Conservation (phyloP, 2,113 vertebrate species). For the Callithrix jacchus region DNA sequence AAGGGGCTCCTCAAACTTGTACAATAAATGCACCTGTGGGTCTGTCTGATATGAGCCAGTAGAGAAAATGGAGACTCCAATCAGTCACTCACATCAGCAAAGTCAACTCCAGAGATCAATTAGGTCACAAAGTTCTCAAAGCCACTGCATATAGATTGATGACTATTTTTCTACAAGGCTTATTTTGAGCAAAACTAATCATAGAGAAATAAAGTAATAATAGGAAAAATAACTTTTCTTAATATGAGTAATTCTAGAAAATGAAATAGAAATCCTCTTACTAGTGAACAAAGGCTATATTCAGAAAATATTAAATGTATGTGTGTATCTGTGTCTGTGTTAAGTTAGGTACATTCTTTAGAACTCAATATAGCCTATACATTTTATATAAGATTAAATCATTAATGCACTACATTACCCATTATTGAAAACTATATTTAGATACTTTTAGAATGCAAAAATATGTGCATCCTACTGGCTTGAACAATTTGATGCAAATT, state of each 20-base stretch:
- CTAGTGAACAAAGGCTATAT: background rate
- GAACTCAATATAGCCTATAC: background rate
- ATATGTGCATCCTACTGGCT: background rate
- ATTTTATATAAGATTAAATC: background rate
- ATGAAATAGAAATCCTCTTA: background rate
- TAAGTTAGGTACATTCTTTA: background rate
- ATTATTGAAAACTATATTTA: slow-evolving; percentile 22
- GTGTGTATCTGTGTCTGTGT: background rate
- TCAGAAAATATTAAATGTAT: background rate
- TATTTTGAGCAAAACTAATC: background rate
- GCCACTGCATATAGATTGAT: no score
- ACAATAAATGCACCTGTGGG: background rate
- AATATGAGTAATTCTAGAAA: background rate
- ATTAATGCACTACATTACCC: background rate
- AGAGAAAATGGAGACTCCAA: background rate
- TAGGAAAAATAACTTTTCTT: background rate
- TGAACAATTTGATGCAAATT: slow-evolving; percentile 62
- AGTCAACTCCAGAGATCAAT: background rate
- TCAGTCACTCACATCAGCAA: background rate
- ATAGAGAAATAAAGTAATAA: background rate
- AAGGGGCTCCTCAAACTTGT: background rate
- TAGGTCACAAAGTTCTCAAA: background rate
- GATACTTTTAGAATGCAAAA: slow-evolving; percentile 36
- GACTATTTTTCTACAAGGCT: background rate
- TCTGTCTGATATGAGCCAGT: background rate